Base-by-base conservation (phyloP, 2,888 invertebrate species). In the Acholoe squamosa region DNA sequence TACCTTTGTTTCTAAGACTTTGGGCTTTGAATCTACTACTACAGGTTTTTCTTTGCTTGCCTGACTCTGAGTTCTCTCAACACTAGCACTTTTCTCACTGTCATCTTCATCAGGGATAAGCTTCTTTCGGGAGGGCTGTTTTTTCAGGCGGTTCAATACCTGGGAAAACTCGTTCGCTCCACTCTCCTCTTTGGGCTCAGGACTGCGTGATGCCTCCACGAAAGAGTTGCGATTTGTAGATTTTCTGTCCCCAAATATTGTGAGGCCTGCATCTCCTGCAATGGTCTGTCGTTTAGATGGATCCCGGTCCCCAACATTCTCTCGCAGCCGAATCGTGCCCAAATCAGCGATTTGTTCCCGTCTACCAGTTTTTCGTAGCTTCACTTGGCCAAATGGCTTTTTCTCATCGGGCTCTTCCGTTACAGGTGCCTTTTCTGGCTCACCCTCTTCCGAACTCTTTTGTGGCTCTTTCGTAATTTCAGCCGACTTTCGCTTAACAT, bases 111-210 rank as follows among this genome's bases (percentile, higher is more conserved):
- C n/a, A 12, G 86, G 86, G 33, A 90, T 90, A 12, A 54, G 80
- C 84, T 80, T 90, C 56, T 90, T 90, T 28, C 71, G 10, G 33
- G 90, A 90, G 14, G 86, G 34, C 52, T 90, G 90, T 43, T 90
- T 90, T 51, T 84, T 90, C 43, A 90, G 84, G n/a, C 67, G 84
- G 51, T 86, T 90, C 56, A 90, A 51, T 84, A 90, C 80, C 71
- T 90, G 84, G n/a, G 84, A 61, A 33, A 90, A 86, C 33, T 90
- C 90, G 56, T 52, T 86, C 1, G 3, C 25, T 25, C 86, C 86
- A 7, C 19, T 19, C 14, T 52, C 52, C 1, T 54, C 86, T 28
- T 54, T 54, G 10, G 86, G 31, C 56, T 86, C 86, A 22, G 86
- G 86, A n/a, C 86, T 86, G 25, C 56, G 86, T n/a, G 86, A 52